Conservation (phyloP, 2,113 vertebrate species). For the Macrotus californicus region DNA sequence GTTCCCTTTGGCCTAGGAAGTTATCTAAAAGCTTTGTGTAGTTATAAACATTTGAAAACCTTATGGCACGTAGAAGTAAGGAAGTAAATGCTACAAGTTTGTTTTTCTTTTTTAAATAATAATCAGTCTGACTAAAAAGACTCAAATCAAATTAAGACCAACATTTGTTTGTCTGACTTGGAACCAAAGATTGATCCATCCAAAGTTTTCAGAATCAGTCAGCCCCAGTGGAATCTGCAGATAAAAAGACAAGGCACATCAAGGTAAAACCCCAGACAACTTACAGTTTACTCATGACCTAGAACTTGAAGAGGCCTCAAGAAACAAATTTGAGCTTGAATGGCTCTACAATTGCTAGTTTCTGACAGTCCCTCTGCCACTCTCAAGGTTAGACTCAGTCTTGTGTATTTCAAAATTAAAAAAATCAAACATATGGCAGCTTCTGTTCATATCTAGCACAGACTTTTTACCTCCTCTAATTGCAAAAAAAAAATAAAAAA, state of each 20-base stretch:
- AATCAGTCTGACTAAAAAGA: not conserved
- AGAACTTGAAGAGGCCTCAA: not conserved
- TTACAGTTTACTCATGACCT: not conserved
- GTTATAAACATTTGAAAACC: not conserved
- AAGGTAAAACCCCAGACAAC: not conserved
- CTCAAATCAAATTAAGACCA: not conserved
- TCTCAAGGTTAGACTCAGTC: not conserved
- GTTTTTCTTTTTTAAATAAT: not conserved
- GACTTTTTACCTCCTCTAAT: slow-evolving; percentile 18
- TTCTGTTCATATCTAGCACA: not conserved
- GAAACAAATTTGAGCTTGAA: not conserved
- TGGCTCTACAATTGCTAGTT: not conserved
- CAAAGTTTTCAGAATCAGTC: not conserved
- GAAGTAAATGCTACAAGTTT: not conserved
- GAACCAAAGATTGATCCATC: not conserved
- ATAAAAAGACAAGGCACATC: not conserved
- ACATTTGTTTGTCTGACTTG: not conserved
- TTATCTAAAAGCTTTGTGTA: not conserved
- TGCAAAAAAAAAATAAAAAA: not conserved
- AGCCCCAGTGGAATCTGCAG: not conserved
- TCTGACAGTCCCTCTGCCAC: not conserved
- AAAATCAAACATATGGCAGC: not conserved
- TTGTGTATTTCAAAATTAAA: not conserved
- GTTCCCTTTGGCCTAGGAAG: not conserved
- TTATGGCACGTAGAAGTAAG: not conserved